phyloP scores from a whole-genome alignment of 2,113 vertebrate genomes.

The rat (Rattus norvegicus) region DNA sequence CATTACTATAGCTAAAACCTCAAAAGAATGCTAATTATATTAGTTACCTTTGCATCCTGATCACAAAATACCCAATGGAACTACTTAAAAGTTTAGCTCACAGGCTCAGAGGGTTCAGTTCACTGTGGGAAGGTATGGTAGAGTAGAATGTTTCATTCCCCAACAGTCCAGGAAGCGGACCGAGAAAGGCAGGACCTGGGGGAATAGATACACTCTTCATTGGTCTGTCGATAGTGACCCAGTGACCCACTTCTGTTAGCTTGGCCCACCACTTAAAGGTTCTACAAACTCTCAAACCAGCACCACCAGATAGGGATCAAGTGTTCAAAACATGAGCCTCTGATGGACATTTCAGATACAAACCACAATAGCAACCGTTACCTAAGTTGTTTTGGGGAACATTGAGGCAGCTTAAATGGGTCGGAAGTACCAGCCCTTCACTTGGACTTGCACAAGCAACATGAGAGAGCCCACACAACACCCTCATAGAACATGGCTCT shows the following conservation, averaged over 20 bases:
- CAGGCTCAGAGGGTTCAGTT: not conserved
- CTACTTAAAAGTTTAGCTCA: not conserved
- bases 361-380: not conserved
- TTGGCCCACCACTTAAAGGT: not conserved
- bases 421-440: not conserved
- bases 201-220: not conserved
- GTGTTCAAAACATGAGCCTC: not conserved
- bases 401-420: not conserved
- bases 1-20: not conserved
- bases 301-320: not conserved
- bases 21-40: not conserved
- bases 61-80: not conserved
- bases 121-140: not conserved
- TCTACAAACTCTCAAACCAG: not conserved
- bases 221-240: not conserved
- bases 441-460: not conserved
- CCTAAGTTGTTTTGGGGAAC: not conserved
- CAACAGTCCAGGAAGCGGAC: not conserved
- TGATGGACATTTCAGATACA: not conserved
- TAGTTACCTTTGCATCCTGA: not conserved
- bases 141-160: not conserved
- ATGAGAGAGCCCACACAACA: not conserved
- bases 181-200: not conserved
- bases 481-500: too few relatives aligned
- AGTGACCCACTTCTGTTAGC: not conserved